Conservation (phyloP, 2,113 vertebrate species). For the Larimichthys crocea region DNA sequence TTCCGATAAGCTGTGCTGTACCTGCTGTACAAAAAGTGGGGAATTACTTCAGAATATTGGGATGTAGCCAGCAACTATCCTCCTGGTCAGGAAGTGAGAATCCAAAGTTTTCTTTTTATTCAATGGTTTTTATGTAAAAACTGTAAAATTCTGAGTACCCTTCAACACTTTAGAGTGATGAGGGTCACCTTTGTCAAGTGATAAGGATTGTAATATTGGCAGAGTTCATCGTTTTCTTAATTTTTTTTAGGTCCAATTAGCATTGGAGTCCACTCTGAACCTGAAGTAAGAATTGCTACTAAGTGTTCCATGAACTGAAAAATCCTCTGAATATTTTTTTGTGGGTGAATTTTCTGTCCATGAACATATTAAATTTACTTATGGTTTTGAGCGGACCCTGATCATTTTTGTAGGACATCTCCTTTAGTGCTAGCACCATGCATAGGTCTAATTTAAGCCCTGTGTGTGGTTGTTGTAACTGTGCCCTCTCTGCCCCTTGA, state of each 20-base stretch:
- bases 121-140: background rate
- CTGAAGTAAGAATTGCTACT: conserved; percentile 10
- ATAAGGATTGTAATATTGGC: conserved; percentile 1
- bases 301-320: conserved; percentile 18
- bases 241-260: conserved; percentile 11
- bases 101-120: background rate
- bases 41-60: conserved; percentile 57
- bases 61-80: conserved; percentile 52
- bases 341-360: conserved; percentile 4
- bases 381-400: conserved; percentile 14
- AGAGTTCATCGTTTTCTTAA: background rate
- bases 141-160: background rate
- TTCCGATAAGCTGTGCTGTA: conserved; percentile 55
- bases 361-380: conserved; percentile 20
- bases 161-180: background rate
- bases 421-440: conserved; percentile 2
- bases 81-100: conserved; percentile 68
- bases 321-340: background rate
- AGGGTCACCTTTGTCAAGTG: background rate
- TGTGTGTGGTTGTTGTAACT: conserved; percentile 61
- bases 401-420: background rate
- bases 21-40: conserved; percentile 48
- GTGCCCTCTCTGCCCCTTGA: conserved; percentile 58
- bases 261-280: conserved; percentile 12
- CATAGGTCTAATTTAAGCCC: conserved; percentile 24